Base-by-base conservation (phyloP, 1,140 invertebrate species). In the Plutomurus gul region DNA sequence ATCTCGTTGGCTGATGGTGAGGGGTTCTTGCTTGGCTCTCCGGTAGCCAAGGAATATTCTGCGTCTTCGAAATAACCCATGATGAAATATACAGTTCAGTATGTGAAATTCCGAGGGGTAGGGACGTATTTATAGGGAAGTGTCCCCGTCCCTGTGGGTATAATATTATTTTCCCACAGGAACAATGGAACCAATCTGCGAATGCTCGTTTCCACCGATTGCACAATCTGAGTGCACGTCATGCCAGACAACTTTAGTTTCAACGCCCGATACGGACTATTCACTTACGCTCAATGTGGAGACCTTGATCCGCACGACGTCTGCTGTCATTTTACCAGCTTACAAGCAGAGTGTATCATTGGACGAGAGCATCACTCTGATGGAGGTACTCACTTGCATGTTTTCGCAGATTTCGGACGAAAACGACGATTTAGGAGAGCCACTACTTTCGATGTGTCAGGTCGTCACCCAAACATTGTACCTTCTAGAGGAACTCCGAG, bases 291-390 rank as follows among this genome's bases (percentile, higher is more conserved):
- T 60, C 51, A 20, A 25, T 60, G 33, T 40, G 7, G 33, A 72
- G 33, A 7, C 22, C 70, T 72, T 4, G 70, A 43, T n/a, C 33
- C 33, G 11, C 39, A 33, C 30, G 3, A n/a, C 11, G 70, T 72
- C 39, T 5, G 13, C 5, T 37, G 27, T n/a, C 5, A 13, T 25
- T 30, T 74, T 49, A 30, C 39, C n/a, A 10, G 7, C 10, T 11
- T 46, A 20, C 7, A n/a, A 74, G 72, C 72, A 3, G 72, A 74
- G 72, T 74, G 72, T 20, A 40, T 74, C 72, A 74, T 74, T 46
- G 72, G 72, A 43, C 6, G 72, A 74, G 72, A 74, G 18, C 10
- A 4, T 25, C 72, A 74, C 20, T 5, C 7, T 6, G 72, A 74
- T 49, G 72, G 72, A 74, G 72, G 72, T 10, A 30, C 20, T 74